Base-by-base conservation (phyloP, 2,113 vertebrate species). In the Brachionichthys hirsutus region DNA sequence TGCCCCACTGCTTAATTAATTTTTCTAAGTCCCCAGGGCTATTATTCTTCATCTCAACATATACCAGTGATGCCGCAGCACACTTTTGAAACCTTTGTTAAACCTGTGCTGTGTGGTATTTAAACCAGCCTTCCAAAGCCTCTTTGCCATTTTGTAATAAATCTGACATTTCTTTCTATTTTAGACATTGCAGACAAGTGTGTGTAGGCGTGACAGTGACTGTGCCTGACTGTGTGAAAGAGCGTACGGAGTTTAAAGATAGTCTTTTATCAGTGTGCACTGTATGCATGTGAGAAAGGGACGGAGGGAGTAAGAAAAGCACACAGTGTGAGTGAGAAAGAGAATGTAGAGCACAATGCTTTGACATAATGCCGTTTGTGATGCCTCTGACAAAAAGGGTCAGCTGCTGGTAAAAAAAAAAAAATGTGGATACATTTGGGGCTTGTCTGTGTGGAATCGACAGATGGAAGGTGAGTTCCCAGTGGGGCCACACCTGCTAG, bases 401-500 rank as follows among this genome's bases (percentile, higher is more conserved):
- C 82, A 84, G 70, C 60, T 60, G 65, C 75, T 82, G 89, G 72
- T 84, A 78, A 70, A n/a, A n/a, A n/a, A n/a, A n/a, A n/a, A n/a
- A n/a, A n/a, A 87, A 80, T 82, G 76, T 75, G 84, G 77, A 83
- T 83, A 75, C 81, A 87, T 81, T 81, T 61, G 51, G 78, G 74
- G 68, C 73, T 64, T 64, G 9, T 67, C 78, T 74, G 55, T 52
- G 68, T 65, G 75, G 72, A 71, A 70, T 45, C 18, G 73, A 87
- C 89, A 91, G 89, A 91, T 89, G 88, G 89, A 89, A 79, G 83
- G 78, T 64, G 83, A 51, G 77, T 73, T 87, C 79, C 87, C 80
- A 73, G 82, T 83, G 36, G 88, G 89, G 75, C 54, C 51, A 68
- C 78, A 77, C 83, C 70, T 81, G 82, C 88, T 80, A 84, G 81